Base-by-base conservation (phyloP, 2,888 invertebrate species). In the Phasia obesa region DNA sequence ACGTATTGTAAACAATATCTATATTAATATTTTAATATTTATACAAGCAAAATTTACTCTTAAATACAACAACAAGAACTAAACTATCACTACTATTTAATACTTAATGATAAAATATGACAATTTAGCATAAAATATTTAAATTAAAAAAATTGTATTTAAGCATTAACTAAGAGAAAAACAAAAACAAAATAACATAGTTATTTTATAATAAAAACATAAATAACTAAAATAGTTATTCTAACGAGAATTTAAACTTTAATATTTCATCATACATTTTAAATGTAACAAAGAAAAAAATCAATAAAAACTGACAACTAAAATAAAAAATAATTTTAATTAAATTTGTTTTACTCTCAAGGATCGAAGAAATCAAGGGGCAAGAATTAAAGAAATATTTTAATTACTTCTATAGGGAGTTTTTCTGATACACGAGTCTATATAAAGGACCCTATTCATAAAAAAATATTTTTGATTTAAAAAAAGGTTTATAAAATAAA, bases 251-350 rank as follows among this genome's bases (percentile, higher is more conserved):
- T 47, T 64, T 55, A 25, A 81, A 73, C 42, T 51, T 78, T 77
- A 70, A 67, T 67, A 81, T 70, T 35, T 67, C 31, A 47, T 73
- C 47, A 35, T 47, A 38, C 74, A 83, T 83, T 83, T 78, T 38
- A 83, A 83, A 83, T 83, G 82, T 83, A 60, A 64, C 27, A 27
- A 27, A 67, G 2, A 57, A 44, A 35, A 53, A 47, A 38, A 76
- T 44, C 19, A 70, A 65, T 51, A 55, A 51, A 49, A 76, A 60
- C 25, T 74, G 42, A 64, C 42, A 57, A 3, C 38, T 49, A 7
- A 60, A 51, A 31, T 49, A 19, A 65, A 57, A 51, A 57, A 23
- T 6, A 38, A 57, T 57, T 47, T 19, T 59, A 67, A 11, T 9
- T 2, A 47, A 23, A 23, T 35, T 17, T 42, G 42, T 73, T 62